Evolutionary conservation across 2,888 invertebrate species (phyloP), one percentile per base, ranked within the genome.

Genomic region (Limnephilus marmoratus): DNA sequence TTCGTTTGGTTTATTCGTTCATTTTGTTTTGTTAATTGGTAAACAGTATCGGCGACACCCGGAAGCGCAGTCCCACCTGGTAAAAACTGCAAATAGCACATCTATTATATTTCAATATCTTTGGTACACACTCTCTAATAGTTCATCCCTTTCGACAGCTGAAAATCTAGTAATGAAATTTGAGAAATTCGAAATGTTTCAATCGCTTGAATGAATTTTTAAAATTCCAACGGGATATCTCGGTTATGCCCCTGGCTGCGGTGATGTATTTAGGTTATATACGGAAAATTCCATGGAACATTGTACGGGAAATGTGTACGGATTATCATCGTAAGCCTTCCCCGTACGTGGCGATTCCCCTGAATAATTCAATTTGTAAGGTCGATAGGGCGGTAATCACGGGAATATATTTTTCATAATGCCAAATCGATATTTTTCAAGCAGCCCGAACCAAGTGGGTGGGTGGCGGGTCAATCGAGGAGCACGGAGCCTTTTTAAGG

Each of bases 311-410:
- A 83, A 83, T 37, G 34, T 37, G 37, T 83, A 37, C 31, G 83
- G 83, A 83, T 83, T 83, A 83, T 83, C 37, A 83, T 37, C 37
- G 37, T 37, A 83, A 37, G 83, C 37, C 83, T 34, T 83, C 83
- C 83, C n/a, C 83, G 45, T 45, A 86, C 86, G 86, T 45, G 86
- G 41, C 86, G 12, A 86, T 86, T 45, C 86, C n/a, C 41, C 18
- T 45, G 49, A 86, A 86, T 86, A 86, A 86, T 86, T 86, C 86
- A 86, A 86, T 86, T 86, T 86, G 86, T 86, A 29, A n/a, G 86
- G 86, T 45, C 86, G 86, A 29, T 37, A 45, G 45, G 45, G 86
- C 49, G 83, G 24, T 86, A 41, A 86, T 86, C 45, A 29, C 13
- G 9, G 29, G 86, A 86, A 86, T 86, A 86, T 49, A 45, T 37